phyloP scores from a whole-genome alignment of 2,888 invertebrate species.

The Linnaemya tessellans region DNA sequence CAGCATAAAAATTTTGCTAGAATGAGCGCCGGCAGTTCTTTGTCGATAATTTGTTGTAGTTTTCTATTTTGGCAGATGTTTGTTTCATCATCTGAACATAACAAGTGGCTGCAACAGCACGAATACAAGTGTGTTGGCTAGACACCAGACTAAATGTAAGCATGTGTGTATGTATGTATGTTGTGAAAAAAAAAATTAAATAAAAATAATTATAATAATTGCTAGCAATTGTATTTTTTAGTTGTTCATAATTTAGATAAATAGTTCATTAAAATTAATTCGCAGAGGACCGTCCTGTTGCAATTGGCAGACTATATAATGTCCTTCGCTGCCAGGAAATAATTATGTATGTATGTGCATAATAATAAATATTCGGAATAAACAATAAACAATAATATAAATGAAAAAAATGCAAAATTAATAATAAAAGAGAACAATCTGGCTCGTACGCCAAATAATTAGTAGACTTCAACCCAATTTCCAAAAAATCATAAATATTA shows the following conservation, averaged over 20 bases:
- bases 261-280: conserved; percentile 3
- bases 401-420: too few relatives aligned
- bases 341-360: background rate
- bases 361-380: too few relatives aligned
- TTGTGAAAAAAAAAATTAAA: background rate
- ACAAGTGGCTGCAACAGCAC: conserved; percentile 53
- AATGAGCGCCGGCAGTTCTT: background rate
- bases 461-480: too few relatives aligned
- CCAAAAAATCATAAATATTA: too few relatives aligned
- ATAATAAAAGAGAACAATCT: too few relatives aligned
- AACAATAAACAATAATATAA: too few relatives aligned
- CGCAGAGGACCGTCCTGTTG: background rate
- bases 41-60: background rate
- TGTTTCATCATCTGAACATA: conserved; percentile 8
- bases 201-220: too few relatives aligned
- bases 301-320: background rate
- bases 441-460: too few relatives aligned
- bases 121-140: conserved; percentile 15
- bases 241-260: conserved; percentile 33
- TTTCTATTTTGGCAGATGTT: conserved; percentile 62
- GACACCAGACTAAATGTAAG: background rate
- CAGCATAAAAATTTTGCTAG: background rate
- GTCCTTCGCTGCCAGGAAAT: background rate
- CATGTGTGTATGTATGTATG: too few relatives aligned
- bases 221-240: too few relatives aligned